Evolutionary conservation across 2,888 invertebrate species (phyloP).

Genomic region (Venustoraphidia nigricollis): DNA sequence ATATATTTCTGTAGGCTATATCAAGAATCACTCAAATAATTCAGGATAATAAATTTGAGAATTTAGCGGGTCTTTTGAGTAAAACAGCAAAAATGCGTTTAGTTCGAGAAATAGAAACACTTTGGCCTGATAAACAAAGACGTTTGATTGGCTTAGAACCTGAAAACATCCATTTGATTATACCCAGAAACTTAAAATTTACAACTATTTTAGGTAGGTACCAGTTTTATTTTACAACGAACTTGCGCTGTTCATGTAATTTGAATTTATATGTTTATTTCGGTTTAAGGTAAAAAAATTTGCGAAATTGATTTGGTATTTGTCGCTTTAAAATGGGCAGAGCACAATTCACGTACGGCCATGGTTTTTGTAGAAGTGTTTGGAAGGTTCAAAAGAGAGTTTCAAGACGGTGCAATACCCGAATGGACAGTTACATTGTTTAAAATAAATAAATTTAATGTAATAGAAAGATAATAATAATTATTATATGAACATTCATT

Average conservation of each 20-base stretch:
- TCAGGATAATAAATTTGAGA: not conserved
- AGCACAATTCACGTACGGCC: not conserved
- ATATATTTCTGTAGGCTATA: not conserved
- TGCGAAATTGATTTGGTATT: slow-evolving; percentile 4
- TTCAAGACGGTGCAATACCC: not conserved
- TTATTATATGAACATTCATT: too few species aligned
- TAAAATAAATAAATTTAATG: slow-evolving; percentile 1
- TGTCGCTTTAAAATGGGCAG: slow-evolving; percentile 4
- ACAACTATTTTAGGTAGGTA: not conserved
- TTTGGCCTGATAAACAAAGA: not conserved
- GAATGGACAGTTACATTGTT: slow-evolving; percentile 5
- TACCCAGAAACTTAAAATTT: slow-evolving; percentile 1
- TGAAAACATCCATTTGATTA: slow-evolving; percentile 4
- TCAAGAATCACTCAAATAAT: slow-evolving; percentile 2
- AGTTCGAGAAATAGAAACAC: slow-evolving; percentile 1
- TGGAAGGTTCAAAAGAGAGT: slow-evolving; percentile 3
- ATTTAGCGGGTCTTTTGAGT: not conserved
- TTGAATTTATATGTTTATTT: not conserved
- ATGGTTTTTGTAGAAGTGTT: slow-evolving; percentile 4
- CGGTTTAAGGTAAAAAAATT: not conserved
- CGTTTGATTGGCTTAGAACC: slow-evolving; percentile 1
- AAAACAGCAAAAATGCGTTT: not conserved
- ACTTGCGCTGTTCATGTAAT: not conserved
- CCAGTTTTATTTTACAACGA: not conserved
- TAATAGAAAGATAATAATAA: not conserved